Conservation (phyloP, 1,140 invertebrate species). For the Drosophila kepulauana region DNA sequence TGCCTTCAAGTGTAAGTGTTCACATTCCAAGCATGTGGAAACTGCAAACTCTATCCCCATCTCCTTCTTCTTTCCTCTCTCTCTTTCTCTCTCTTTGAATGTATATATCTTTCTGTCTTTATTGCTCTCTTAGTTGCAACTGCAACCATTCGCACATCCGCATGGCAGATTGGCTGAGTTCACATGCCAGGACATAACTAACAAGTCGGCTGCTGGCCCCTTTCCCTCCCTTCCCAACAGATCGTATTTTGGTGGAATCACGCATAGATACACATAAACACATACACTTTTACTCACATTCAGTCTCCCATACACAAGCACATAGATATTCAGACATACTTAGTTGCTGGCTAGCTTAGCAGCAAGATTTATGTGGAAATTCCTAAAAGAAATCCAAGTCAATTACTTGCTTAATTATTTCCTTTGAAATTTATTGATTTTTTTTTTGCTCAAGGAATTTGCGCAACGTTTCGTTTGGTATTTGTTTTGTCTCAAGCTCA, state of each 20-base stretch:
- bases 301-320: background rate
- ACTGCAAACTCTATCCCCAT: slow-evolving; percentile 58
- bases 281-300: slow-evolving; percentile 31
- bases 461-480: slow-evolving; percentile 55
- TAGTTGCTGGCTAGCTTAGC: slow-evolving; percentile 64
- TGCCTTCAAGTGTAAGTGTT: slow-evolving; percentile 76
- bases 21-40: slow-evolving; percentile 78
- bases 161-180: slow-evolving; percentile 41
- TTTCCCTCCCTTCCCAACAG: slow-evolving; percentile 22
- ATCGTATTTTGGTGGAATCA: slow-evolving; percentile 41
- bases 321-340: slow-evolving; percentile 20
- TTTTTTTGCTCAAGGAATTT: slow-evolving; percentile 74
- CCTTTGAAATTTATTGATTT: slow-evolving; percentile 84
- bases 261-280: slow-evolving; percentile 16
- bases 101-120: background rate
- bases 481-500: slow-evolving; percentile 70
- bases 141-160: slow-evolving; percentile 41
- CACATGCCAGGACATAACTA: slow-evolving; percentile 56
- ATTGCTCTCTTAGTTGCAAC: slow-evolving; percentile 17
- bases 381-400: slow-evolving; percentile 84
- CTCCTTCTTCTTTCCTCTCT: background rate
- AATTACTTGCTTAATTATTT: slow-evolving; percentile 84
- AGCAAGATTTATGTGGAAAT: slow-evolving; percentile 83
- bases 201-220: slow-evolving; percentile 28
- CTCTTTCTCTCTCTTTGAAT: background rate